Percentiles rank a stretch among this genome's conserved stretches.
These are phyloP conservation scores for Henricia sp. DNA, from an alignment of 53 echinoderm and acorn worm genomes.

Conservation along the genomic window DNA sequence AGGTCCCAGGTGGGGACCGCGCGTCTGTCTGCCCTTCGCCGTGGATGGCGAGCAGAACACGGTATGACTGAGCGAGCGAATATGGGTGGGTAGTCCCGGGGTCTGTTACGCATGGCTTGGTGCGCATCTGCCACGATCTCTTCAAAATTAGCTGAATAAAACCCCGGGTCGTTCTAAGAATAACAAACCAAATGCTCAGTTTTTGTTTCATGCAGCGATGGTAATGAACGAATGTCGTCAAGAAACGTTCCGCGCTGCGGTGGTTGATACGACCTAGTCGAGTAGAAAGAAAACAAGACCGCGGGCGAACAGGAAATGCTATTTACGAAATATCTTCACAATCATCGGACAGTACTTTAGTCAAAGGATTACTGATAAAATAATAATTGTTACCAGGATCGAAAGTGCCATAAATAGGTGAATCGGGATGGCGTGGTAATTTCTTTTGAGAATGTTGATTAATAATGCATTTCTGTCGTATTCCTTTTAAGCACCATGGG, in stretches of 20 bases:
- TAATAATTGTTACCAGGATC: too few relatives aligned
- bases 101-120: constrained; percentile 47
- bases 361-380: too few relatives aligned
- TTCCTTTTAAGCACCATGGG: too few relatives aligned
- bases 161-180: background rate
- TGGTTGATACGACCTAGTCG: background rate
- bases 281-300: background rate
- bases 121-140: constrained; percentile 53
- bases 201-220: constrained; percentile 55
- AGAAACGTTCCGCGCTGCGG: background rate
- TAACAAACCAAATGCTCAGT: constrained; percentile 19
- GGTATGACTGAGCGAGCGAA: constrained; percentile 31
- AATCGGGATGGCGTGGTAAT: too few relatives aligned
- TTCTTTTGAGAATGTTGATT: too few relatives aligned
- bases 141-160: constrained; percentile 1
- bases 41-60: constrained; percentile 12
- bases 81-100: constrained; percentile 13
- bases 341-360: background rate
- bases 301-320: background rate
- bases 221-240: constrained; percentile 22
- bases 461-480: too few relatives aligned
- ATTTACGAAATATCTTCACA: too few relatives aligned
- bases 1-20: constrained; percentile 49
- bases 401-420: too few relatives aligned
- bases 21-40: constrained; percentile 51